Evolutionary conservation across 2,888 invertebrate genomes (phyloP).

Genomic region (Stenchaetothrips biformis): DNA sequence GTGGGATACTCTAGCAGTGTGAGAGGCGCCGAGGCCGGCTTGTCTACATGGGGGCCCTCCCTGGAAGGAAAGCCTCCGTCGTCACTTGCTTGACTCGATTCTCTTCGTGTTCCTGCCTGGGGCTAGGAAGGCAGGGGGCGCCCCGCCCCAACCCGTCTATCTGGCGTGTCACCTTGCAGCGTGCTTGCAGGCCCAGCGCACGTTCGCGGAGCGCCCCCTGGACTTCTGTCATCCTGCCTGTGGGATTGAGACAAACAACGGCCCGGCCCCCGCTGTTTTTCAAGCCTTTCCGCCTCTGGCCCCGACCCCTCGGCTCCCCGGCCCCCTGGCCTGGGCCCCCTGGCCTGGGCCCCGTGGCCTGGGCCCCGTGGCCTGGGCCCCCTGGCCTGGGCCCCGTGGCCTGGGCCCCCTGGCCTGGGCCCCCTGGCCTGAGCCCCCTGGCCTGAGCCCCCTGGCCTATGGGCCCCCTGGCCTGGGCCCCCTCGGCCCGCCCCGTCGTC

Average conservation of each 20-base stretch:
- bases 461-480: background rate
- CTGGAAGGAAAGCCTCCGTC: too few relatives aligned
- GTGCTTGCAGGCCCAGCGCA: constrained; percentile 10
- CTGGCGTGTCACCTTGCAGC: too few relatives aligned
- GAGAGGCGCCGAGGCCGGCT: too few relatives aligned
- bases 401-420: background rate
- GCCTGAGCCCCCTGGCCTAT: background rate
- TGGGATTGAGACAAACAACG: constrained; percentile 20
- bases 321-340: background rate
- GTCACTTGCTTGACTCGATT: too few relatives aligned
- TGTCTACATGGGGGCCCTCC: too few relatives aligned
- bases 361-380: background rate
- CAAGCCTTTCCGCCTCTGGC: background rate
- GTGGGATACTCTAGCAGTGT: too few relatives aligned
- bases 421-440: background rate
- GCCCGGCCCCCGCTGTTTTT: background rate
- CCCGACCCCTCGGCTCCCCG: too few relatives aligned
- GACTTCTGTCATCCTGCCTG: constrained; percentile 17
- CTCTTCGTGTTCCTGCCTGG: too few relatives aligned
- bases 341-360: background rate
- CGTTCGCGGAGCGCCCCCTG: constrained; percentile 9
- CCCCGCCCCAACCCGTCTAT: too few relatives aligned
- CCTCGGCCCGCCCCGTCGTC: background rate
- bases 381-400: background rate
- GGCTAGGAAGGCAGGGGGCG: too few relatives aligned